Evolutionary conservation across 2,113 vertebrate species (phyloP), one percentile per base, ranked within the genome.

Genomic region (Tupaia chinensis): DNA sequence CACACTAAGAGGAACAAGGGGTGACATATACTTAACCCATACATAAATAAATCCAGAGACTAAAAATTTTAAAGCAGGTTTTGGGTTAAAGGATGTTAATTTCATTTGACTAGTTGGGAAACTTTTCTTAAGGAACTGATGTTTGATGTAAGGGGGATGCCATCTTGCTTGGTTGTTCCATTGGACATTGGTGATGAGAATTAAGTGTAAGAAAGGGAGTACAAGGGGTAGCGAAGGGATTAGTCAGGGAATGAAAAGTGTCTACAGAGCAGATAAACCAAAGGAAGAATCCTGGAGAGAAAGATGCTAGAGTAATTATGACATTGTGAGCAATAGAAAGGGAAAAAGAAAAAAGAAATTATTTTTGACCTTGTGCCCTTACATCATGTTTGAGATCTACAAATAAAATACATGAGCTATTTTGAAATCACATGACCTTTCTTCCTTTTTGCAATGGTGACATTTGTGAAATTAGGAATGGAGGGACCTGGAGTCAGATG

Each of bases 191-290:
- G 32, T 77, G 27, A 32, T 63, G 27, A 22, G 19, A 66, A 79
- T 9, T 74, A 2, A n/a, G 16, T 27, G 1, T 29, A 3, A 25
- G 1, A 60, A 22, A 63, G 22, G 11, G 29, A 83, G 17, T 92
- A 77, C 2, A 12, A 12, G 7, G 10, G 4, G 27, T 16, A 63
- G 12, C 58, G 91, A 94, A 10, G 16, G 22, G 11, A 7, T 1
- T 22, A 58, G 7, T 0, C 54, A 61, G 1, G 11, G 3, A 4
- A 27, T 17, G 17, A 20, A 6, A 77, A 60, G 0, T 65, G 11
- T 68, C 65, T 56, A 27, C 6, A 68, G 10, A 15, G 65, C 2
- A 58, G 25, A 3, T 20, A 66, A 68, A 72, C 13, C 13, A 93
- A 61, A 77, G 44, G 2, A 20, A 86, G 44, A 29, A 15, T 19